Evolutionary conservation across 2,888 invertebrate species (phyloP), one percentile per base, ranked within the genome.

Genomic region (Acrocyrtus sp.): DNA sequence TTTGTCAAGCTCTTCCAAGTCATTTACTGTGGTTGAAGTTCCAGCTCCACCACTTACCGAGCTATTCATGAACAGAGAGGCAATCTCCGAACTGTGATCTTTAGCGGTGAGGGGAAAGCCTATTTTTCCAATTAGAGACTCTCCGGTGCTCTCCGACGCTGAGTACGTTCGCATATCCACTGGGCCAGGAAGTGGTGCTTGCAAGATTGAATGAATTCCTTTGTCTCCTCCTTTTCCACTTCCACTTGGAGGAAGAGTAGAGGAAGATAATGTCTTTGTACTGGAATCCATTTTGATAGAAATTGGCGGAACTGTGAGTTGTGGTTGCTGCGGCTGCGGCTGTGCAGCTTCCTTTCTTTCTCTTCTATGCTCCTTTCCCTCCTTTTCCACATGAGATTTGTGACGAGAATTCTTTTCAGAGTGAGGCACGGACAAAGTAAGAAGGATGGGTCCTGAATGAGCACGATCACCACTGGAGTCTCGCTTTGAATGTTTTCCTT

Each of bases 111-210:
- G 65, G 2, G 77, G 69, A 39, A 75, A 75, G 0, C 68, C 65
- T 17, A 72, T 63, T 21, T 63, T 74, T 39, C 41, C 66, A n/a
- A 57, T 27, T 26, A 48, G 21, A 0, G 61, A 43, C 22, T 72
- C 75, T 3, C 45, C 57, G 0, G 43, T 39, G 26, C 39, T 21
- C 12, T 10, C 8, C 53, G 48, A 47, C 3, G 34, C 48, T 60
- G 61, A 62, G 83, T 94, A 94, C 0, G 94, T 94, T 62, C 94
- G 89, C 94, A 94, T 94, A 83, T 94, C 94, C 0, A 94, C 94
- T 0, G 94, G 94, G 1, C 93, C 94, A 0, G 94, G 94, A 75
- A 94, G 84, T 58, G 94, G 88, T 0, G 68, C 78, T 56, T 79
- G 80, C 4, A 79, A 63, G 2, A 43, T 83, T 81, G 2, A 86